Evolutionary conservation across 2,888 invertebrate genomes (phyloP).

Genomic region (Ormyrus labotus): DNA sequence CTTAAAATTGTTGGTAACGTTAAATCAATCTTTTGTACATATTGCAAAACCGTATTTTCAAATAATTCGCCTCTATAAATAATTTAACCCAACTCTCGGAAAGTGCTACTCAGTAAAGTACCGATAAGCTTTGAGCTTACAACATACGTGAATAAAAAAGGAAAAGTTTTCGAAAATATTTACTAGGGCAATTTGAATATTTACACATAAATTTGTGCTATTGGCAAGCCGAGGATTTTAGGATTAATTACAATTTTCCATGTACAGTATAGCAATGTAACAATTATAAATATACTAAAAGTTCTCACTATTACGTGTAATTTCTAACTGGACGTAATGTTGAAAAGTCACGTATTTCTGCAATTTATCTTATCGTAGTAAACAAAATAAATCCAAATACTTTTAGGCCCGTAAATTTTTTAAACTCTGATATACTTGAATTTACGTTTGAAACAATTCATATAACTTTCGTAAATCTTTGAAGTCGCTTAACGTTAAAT

Average conservation of each 20-base stretch:
- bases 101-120: conserved; percentile 6
- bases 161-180: no score
- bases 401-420: background rate
- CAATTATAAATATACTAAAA: conserved; percentile 13
- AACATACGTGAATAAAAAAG: no score
- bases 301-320: conserved; percentile 17
- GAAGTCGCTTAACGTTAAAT: conserved; percentile 44
- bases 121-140: no score
- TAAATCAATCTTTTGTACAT: background rate
- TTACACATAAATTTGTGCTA: conserved; percentile 29
- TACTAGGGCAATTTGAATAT: conserved; percentile 8
- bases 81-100: background rate
- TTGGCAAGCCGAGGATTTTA: background rate
- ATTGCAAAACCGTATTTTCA: conserved; percentile 13
- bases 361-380: background rate
- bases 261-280: conserved; percentile 10
- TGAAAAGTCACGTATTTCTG: conserved; percentile 30
- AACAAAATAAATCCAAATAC: background rate
- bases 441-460: background rate
- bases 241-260: conserved; percentile 26
- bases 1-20: background rate
- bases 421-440: background rate
- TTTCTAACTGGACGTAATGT: conserved; percentile 43
- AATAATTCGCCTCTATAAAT: background rate
- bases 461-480: conserved; percentile 49